Conservation (phyloP, 2,888 invertebrate genomes). For the Nineta flava region DNA sequence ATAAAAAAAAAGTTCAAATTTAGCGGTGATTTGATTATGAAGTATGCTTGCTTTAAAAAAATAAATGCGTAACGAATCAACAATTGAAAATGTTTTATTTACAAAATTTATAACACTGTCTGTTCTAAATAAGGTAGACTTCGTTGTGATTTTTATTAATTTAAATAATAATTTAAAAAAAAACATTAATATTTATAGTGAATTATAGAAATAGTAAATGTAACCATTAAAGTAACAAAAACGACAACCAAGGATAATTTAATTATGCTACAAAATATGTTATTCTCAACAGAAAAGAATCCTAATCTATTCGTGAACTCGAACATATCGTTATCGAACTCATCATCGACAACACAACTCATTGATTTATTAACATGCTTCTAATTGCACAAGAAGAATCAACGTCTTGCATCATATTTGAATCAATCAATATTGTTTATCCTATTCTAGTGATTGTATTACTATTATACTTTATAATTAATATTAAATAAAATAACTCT, state of each 20-base stretch:
- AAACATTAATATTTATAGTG: background rate
- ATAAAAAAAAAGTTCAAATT: no score
- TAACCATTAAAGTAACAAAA: background rate
- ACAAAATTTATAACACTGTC: constrained; percentile 3
- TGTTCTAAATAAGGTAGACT: background rate
- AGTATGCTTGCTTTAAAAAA: background rate
- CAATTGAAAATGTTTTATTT: constrained; percentile 7
- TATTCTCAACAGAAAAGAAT: no score
- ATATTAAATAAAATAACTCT: background rate
- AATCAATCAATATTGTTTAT: no score
- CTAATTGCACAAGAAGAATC: no score
- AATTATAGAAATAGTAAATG: background rate
- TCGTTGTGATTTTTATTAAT: constrained; percentile 3
- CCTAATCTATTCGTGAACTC: no score
- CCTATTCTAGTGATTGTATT: no score
- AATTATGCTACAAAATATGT: no score
- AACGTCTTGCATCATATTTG: no score
- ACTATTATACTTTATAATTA: background rate
- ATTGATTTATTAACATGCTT: no score
- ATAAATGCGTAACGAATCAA: constrained; percentile 1
- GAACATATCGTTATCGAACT: no score
- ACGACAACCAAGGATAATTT: background rate
- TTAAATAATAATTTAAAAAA: background rate
- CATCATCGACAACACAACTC: no score
- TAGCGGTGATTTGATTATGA: no score